These are phyloP conservation scores for Dendrophyllia cribrosa DNA, from an alignment of 64 coral and sea anemone genomes.

Conservation along the genomic window DNA sequence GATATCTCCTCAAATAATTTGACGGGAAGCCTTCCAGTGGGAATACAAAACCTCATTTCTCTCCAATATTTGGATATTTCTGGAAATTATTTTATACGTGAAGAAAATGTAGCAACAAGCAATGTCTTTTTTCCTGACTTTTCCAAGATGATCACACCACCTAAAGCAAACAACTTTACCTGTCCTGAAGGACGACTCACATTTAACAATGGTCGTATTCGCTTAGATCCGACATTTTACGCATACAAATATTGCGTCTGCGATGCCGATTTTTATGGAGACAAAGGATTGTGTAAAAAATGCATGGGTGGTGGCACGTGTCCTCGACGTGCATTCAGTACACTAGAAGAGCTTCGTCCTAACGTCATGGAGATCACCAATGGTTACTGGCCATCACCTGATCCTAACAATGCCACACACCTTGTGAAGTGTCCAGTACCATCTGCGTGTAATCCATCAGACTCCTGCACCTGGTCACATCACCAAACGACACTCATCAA, in stretches of 20 bases:
- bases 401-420: constrained; percentile 35
- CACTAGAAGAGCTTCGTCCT: neutral
- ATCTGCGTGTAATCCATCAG: neutral
- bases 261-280: constrained; percentile 33
- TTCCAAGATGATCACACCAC: constrained; percentile 9
- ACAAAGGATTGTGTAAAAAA: constrained; percentile 4
- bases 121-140: constrained; percentile 7
- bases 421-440: constrained; percentile 8
- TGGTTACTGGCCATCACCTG: constrained; percentile 62
- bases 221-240: constrained; percentile 38
- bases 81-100: constrained; percentile 18
- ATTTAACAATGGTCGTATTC: constrained; percentile 28
- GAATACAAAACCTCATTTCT: neutral
- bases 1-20: constrained; percentile 45
- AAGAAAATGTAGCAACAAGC: neutral
- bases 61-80: constrained; percentile 61
- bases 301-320: constrained; percentile 36
- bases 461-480: neutral
- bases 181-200: constrained; percentile 42
- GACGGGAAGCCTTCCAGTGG: constrained; percentile 27
- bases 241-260: constrained; percentile 23
- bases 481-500: neutral
- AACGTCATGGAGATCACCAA: constrained; percentile 8
- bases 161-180: constrained; percentile 4
- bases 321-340: no score